Evolutionary conservation across 2,888 invertebrate genomes (phyloP).

Genomic region (Yponomeuta evonymella): DNA sequence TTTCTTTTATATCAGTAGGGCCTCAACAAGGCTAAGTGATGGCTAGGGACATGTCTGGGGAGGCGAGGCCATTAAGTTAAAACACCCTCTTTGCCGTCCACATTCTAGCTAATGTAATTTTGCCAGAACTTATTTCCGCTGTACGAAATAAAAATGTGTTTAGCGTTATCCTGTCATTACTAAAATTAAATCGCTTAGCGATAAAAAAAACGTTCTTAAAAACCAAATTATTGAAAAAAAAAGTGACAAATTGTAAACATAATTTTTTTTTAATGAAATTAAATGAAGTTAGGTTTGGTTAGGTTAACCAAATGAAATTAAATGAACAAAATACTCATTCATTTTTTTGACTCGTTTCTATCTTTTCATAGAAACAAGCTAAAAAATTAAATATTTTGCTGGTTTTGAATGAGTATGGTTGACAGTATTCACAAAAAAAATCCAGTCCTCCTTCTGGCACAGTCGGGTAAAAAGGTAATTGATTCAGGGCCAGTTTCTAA

Average conservation of each 20-base stretch:
- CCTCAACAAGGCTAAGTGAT: constrained; percentile 35
- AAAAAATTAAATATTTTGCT: too few species aligned
- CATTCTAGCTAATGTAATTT: constrained; percentile 53
- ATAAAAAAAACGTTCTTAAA: neutral
- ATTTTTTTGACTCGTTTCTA: too few species aligned
- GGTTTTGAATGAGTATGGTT: too few species aligned
- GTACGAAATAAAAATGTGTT: neutral
- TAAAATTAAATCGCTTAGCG: neutral
- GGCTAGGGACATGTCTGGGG: constrained; percentile 37
- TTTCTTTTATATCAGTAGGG: neutral
- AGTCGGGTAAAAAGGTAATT: too few species aligned
- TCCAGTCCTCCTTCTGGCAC: too few species aligned
- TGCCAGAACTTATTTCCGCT: constrained; percentile 39
- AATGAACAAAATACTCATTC: too few species aligned
- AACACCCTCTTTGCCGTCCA: constrained; percentile 29
- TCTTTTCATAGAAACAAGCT: too few species aligned
- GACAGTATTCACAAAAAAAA: too few species aligned
- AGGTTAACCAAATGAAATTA: too few species aligned
- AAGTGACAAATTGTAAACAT: neutral
- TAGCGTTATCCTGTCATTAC: neutral
- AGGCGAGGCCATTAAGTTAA: constrained; percentile 22
- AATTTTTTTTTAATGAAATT: too few species aligned
- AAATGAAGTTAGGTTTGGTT: too few species aligned
- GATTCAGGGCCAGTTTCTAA: too few species aligned
- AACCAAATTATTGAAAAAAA: neutral